Evolutionary conservation across 2,113 vertebrate species (phyloP).

Genomic region (Hemicordylus capensis): DNA sequence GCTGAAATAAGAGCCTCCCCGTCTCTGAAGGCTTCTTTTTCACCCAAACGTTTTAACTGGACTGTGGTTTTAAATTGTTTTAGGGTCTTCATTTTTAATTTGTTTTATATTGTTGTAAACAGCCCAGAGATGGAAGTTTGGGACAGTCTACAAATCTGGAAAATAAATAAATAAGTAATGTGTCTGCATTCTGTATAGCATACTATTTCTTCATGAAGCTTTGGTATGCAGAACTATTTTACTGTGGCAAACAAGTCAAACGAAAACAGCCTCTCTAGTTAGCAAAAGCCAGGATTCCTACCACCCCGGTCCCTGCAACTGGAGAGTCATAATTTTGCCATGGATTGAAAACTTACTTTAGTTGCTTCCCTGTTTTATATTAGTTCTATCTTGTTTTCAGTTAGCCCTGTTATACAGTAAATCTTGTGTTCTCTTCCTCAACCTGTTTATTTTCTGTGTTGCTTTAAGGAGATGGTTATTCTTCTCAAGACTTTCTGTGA

Average conservation of each 20-base stretch:
- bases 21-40: no score
- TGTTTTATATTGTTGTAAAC: no score
- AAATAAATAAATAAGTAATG: no score
- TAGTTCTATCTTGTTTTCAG: conserved; percentile 52
- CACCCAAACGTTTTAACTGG: no score
- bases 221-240: not conserved
- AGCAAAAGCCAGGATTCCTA: conserved; percentile 31
- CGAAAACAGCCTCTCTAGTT: conserved; percentile 19
- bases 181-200: not conserved
- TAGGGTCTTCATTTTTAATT: no score
- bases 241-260: conserved; percentile 13
- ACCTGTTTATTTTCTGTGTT: conserved; percentile 1
- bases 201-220: not conserved
- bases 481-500: conserved; percentile 26
- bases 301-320: conserved; percentile 24
- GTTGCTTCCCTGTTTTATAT: conserved; percentile 52
- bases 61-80: no score
- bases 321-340: conserved; percentile 26
- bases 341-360: conserved; percentile 51
- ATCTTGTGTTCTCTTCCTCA: not conserved
- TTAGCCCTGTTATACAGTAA: conserved; percentile 10
- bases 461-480: conserved; percentile 6
- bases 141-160: no score
- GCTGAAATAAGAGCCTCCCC: no score
- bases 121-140: no score